Base-by-base conservation (phyloP, 2,797 vertebrate species). In the Limnodromus scolopaceus region DNA sequence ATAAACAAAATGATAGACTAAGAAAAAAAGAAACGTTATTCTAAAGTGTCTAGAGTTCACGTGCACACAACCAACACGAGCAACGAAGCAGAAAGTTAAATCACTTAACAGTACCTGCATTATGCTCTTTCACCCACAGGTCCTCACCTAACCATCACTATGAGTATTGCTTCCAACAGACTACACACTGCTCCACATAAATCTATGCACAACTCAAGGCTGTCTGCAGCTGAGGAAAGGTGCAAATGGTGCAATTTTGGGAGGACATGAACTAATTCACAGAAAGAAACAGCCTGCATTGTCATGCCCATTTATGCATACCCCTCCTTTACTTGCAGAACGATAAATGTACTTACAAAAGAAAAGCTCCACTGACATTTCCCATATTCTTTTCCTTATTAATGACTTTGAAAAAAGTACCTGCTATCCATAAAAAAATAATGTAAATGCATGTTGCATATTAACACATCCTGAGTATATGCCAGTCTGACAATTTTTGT, bases 61-160 rank as follows among this genome's bases (percentile, higher is more conserved):
- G 75, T n/a, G 38, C 23, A 45, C 27, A 55, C 25, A 51, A n/a
- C 16, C 7, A 27, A 46, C n/a, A 66, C 0, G 2, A 89, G 79
- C 55, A 87, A 25, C 53, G 91, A 92, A 84, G 81, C 78, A 92
- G 89, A 91, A 89, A 84, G 79, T 63, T 74, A 85, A 89, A 95
- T 63, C 79, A 79, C 78, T 84, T 66, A 66, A 63, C 27, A 78
- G 32, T 63, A 74, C 30, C 39, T 28, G 15, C 64, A n/a, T 49
- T 49, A 58, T n/a, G 25, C n/a, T 89, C 71, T 76, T 94, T 94
- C 64, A 89, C 68, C 72, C 51, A 36, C 43, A 83, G 87, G 69
- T 95, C n/a, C 0, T 64, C 84, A 87, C 72, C 88, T 72, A 70
- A 48, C 34, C 28, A n/a, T 55, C 16, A 25, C 34, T 57, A 12